Base-by-base conservation (phyloP, 2,888 invertebrate species). In the Himalopsyche japonica region DNA sequence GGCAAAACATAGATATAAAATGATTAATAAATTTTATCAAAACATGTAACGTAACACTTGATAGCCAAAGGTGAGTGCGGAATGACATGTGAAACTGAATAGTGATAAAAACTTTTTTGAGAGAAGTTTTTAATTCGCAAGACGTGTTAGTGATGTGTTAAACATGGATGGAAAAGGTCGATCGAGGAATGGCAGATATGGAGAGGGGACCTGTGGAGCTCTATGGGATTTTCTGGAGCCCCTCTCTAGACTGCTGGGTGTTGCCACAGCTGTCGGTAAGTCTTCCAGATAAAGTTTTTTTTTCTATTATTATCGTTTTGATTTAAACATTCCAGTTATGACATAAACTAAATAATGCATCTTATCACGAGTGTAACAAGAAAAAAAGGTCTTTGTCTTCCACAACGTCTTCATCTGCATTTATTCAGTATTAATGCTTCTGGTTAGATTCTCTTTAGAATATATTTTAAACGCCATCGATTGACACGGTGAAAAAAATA, bases 251-350 rank as follows among this genome's bases (percentile, higher is more conserved):
- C 80, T 87, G 47, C 86, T 86, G 85, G 87, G 87, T 18, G 85
- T 87, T 20, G 87, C 87, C 64, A 87, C 87, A 7, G 84, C 87
- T 43, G 85, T 87, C 20, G 87, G 87, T 87, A 76, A 87, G 87
- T 87, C 27, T 27, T 15, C 37, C 15, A 15, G 1, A 43, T 43
- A n/a, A n/a, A n/a, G n/a, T n/a, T n/a, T n/a, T n/a, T n/a, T n/a
- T n/a, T 37, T 37, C 3, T 8, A 37, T 32, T 32, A 32, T 32
- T 32, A 32, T 32, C 32, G 32, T 32, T 32, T 32, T n/a, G n/a
- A n/a, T n/a, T 32, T 32, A 32, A 32, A 32, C 32, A 6, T 4
- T n/a, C n/a, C n/a, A n/a, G n/a, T n/a, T n/a, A n/a, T 32, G 3
- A 32, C 8, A 10, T 10, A 12, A 30, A 30, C n/a, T 70, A 10